Conservation (phyloP, 2,797 vertebrate genomes). For the Mus spretus region DNA sequence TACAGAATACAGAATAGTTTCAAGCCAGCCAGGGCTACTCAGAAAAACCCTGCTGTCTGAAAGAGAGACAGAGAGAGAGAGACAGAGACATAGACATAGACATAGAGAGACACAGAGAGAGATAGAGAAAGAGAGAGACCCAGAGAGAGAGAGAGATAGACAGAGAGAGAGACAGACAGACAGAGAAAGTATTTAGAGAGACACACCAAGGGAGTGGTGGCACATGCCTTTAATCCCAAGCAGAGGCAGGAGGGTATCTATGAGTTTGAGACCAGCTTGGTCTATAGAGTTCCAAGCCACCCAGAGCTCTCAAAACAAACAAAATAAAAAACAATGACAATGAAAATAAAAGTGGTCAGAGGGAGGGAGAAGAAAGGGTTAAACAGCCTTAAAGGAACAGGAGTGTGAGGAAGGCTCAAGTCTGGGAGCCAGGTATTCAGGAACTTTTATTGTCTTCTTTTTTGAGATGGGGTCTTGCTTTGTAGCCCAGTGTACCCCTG, state of each 20-base stretch:
- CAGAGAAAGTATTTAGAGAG: neutral
- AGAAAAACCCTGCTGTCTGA: neutral
- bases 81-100: fast-evolving
- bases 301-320: neutral
- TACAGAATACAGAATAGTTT: too few species aligned
- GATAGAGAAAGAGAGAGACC: neutral
- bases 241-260: too few species aligned
- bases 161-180: neutral
- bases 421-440: neutral
- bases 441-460: neutral
- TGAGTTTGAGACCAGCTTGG: neutral
- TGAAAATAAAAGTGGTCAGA: neutral
- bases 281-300: neutral
- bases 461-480: neutral
- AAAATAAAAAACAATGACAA: neutral
- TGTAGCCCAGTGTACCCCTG: neutral
- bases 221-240: too few species aligned
- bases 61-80: too few species aligned
- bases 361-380: neutral
- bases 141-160: too few species aligned
- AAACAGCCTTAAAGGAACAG: neutral
- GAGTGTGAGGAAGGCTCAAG: neutral
- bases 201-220: neutral
- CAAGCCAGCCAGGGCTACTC: neutral
- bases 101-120: fast-evolving